Base-by-base conservation (phyloP, 2,888 invertebrate species). In the Strigamia crassipes region DNA sequence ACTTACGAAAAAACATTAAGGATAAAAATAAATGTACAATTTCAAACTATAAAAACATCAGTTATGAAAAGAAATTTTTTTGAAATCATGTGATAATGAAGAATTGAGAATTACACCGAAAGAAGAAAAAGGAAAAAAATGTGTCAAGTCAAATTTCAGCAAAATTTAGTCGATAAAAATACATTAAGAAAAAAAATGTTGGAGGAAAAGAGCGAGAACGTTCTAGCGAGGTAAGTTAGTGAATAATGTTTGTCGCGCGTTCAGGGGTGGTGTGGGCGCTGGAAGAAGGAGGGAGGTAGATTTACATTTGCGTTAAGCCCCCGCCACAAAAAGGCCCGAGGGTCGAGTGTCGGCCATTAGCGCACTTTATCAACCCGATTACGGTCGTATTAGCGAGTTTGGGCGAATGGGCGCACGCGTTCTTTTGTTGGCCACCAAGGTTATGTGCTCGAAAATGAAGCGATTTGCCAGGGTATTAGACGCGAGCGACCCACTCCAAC, bases 401-500 rank as follows among this genome's bases (percentile, higher is more conserved):
- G 81, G 56, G 81, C 77, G 81, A 81, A 78, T 78, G 77, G 77
- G 41, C 41, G 27, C 77, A 41, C 38, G 78, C 78, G 41, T 23
- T 77, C 81, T 46, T 41, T 81, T 81, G 81, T 81, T 42, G 78
- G 77, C 77, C 23, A 46, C 23, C 61, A 73, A 78, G 81, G 81
- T 81, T 81, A 81, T 81, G 81, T 42, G 78, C 81, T 81, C 81
- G 81, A 81, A 81, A 81, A 81, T 81, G 81, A 81, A 78, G 77
- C 81, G 81, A 81, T 81, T 81, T 81, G 81, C 81, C 81, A 81
- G 81, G 77, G 81, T 81, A 81, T 81, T 81, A 81, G 81, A 73
- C 81, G 73, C 81, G 81, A 38, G 27, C 27, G 78, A 23, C 81
- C 78, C 23, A 23, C 77, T 42, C 34, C 81, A 78, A 41, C 38